phyloP scores from a whole-genome alignment of 2,113 vertebrate genomes.

The Gymnocephalus cernua region DNA sequence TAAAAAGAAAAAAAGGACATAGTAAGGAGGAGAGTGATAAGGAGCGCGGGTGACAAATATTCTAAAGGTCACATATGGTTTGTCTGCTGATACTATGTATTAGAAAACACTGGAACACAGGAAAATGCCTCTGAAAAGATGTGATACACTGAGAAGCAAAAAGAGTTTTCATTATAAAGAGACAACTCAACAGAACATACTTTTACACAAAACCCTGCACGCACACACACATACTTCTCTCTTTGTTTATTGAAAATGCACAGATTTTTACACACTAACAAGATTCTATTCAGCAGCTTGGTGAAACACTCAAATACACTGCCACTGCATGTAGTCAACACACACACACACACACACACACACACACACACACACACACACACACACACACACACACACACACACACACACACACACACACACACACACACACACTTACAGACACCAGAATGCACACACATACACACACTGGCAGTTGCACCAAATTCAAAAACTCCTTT shows the following conservation, averaged over 20 bases:
- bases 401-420: not conserved
- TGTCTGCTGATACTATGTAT: constrained; percentile 7
- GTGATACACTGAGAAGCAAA: constrained; percentile 37
- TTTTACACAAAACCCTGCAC: constrained; percentile 5
- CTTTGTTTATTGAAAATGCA: constrained; percentile 12
- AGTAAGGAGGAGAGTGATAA: not conserved
- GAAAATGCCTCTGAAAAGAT: constrained; percentile 26
- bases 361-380: constrained; percentile 11
- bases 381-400: constrained; percentile 8
- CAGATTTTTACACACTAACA: not conserved
- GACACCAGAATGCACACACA: constrained; percentile 6
- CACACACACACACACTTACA: constrained; percentile 16
- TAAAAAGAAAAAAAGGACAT: constrained; percentile 12
- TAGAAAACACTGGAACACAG: constrained; percentile 29
- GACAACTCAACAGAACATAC: constrained; percentile 23
- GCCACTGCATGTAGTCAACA: no score
- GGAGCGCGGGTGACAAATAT: not conserved
- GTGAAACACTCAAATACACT: constrained; percentile 12
- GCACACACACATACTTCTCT: not conserved
- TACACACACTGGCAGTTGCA: constrained; percentile 23
- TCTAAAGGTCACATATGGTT: constrained; percentile 16
- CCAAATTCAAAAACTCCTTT: constrained; percentile 39
- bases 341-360: not conserved
- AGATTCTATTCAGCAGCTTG: not conserved
- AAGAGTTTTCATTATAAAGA: constrained; percentile 10